A percentile compares a stretch with the other conserved stretches of the same genome.
Conservation (phyloP, 37 sponge, comb jelly and placozoan species). For the Lycopodina hypogea region DNA sequence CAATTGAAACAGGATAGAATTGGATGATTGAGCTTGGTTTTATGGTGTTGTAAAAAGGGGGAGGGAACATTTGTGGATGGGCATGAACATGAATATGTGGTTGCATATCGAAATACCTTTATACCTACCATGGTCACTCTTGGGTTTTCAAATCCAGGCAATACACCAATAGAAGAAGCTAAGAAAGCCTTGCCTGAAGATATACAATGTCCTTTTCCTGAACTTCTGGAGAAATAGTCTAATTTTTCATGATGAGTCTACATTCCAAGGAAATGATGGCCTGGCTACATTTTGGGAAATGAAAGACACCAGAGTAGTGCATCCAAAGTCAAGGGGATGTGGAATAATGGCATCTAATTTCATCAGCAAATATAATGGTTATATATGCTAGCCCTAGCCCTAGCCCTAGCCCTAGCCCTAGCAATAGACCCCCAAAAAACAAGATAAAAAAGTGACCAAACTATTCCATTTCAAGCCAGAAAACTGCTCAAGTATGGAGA, state of each 20-base stretch:
- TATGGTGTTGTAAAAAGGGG: neutral
- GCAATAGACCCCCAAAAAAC: neutral
- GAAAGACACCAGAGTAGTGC: neutral
- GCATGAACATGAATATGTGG: slow-evolving; percentile 41
- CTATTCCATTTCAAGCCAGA: neutral
- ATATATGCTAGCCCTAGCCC: neutral
- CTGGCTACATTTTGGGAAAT: too few species aligned
- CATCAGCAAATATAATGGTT: slow-evolving; percentile 24
- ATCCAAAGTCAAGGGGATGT: slow-evolving; percentile 15
- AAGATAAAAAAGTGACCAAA: neutral
- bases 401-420: too few species aligned
- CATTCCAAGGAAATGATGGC: slow-evolving; percentile 13
- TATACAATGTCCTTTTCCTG: neutral
- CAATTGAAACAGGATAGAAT: slow-evolving; percentile 6
- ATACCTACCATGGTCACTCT: slow-evolving; percentile 15
- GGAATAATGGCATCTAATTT: slow-evolving; percentile 46
- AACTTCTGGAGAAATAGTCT: slow-evolving; percentile 13
- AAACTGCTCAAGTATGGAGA: slow-evolving; percentile 8
- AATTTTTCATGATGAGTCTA: slow-evolving; percentile 33
- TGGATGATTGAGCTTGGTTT: slow-evolving; percentile 42
- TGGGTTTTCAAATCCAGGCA: slow-evolving; percentile 18
- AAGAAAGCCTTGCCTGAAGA: slow-evolving; percentile 2
- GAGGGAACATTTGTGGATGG: slow-evolving; percentile 42
- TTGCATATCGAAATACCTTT: slow-evolving; percentile 14
- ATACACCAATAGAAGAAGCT: slow-evolving; percentile 20